Conservation (phyloP, 2,113 vertebrate species). For the Sceloporus undulatus region DNA sequence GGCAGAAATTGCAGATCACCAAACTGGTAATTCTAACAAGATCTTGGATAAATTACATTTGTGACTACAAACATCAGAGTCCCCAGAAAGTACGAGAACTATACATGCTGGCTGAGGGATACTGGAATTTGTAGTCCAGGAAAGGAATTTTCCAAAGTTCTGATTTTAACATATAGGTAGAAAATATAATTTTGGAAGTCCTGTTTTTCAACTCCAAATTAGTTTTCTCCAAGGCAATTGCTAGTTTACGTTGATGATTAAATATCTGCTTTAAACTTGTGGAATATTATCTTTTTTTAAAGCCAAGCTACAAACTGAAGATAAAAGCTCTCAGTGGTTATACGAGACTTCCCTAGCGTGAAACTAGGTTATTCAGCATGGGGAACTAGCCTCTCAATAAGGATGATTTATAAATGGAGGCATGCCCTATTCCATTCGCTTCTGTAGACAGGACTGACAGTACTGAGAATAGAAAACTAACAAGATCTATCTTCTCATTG, state of each 20-base stretch:
- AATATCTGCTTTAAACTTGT: not conserved
- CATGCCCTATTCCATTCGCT: not conserved
- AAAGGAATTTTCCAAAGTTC: too few species aligned
- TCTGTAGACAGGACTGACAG: not conserved
- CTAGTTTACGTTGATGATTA: not conserved
- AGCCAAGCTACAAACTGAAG: not conserved
- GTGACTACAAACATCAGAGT: too few species aligned
- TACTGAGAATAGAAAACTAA: not conserved
- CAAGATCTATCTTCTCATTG: slow-evolving; percentile 14
- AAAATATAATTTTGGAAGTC: not conserved
- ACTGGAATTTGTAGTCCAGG: too few species aligned
- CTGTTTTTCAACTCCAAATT: not conserved
- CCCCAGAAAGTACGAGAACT: too few species aligned
- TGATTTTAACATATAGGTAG: not conserved
- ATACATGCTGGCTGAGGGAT: too few species aligned
- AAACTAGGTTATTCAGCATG: not conserved
- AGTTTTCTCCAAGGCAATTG: not conserved
- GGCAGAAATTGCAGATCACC: not conserved
- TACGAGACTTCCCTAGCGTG: not conserved
- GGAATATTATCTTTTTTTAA: not conserved
- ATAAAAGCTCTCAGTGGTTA: not conserved
- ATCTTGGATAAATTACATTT: too few species aligned
- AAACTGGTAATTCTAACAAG: not conserved
- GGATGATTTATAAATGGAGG: slow-evolving; percentile 17
- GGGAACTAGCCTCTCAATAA: not conserved